Conservation (phyloP, 2,888 invertebrate genomes). For the Druceiella hillmani region DNA sequence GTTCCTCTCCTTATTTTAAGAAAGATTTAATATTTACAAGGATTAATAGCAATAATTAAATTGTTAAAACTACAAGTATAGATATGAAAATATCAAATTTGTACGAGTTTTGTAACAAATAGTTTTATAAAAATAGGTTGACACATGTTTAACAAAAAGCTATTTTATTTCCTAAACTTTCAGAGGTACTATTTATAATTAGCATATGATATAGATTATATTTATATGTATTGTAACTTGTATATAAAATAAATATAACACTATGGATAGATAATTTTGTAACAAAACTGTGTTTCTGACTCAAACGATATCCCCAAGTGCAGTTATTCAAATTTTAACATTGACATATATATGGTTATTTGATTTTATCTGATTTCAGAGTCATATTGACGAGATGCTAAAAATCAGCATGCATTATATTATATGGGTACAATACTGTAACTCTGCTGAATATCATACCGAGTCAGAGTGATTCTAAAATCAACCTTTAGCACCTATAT, state of each 20-base stretch:
- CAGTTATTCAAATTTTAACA: conserved; percentile 57
- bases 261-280: conserved; percentile 38
- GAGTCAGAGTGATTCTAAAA: no score
- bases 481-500: no score
- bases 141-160: conserved; percentile 40
- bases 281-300: conserved; percentile 29
- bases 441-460: no score
- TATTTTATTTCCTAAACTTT: conserved; percentile 56
- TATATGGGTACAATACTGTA: no score
- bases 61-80: conserved; percentile 33
- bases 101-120: conserved; percentile 51
- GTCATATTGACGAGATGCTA: no score
- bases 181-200: conserved; percentile 59
- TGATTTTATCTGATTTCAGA: no score
- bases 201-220: conserved; percentile 57
- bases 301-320: conserved; percentile 43
- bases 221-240: conserved; percentile 53
- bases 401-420: no score
- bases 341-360: conserved; percentile 29
- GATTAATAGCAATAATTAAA: conserved; percentile 50
- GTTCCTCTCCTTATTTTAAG: conserved; percentile 55
- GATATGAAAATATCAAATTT: conserved; percentile 47
- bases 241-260: conserved; percentile 41
- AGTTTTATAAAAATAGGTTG: conserved; percentile 46
- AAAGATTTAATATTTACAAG: conserved; percentile 54